These are phyloP conservation scores for Sitta europaea DNA, from an alignment of 2,113 vertebrate species.

Conservation along the genomic window DNA sequence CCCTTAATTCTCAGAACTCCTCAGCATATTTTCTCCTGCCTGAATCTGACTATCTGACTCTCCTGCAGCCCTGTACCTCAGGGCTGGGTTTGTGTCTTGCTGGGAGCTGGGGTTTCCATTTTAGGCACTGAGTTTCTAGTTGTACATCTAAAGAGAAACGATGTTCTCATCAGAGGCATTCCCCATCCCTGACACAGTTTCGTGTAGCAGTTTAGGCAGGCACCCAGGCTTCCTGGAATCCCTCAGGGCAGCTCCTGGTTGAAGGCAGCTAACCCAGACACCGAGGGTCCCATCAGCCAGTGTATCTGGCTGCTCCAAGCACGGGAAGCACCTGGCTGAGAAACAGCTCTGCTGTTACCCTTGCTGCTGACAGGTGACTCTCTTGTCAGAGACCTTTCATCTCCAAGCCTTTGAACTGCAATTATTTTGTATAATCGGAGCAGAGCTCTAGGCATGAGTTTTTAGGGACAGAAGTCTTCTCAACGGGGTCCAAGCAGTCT, in stretches of 20 bases:
- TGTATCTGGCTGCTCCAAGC: background rate
- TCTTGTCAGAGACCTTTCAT: background rate
- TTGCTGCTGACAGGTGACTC: background rate
- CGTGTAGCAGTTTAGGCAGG: background rate
- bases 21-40: background rate
- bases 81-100: background rate
- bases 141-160: background rate
- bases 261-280: background rate
- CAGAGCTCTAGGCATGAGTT: background rate
- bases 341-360: background rate
- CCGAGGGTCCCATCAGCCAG: background rate
- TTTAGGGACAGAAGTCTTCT: background rate
- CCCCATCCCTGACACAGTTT: background rate
- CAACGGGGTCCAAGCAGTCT: background rate
- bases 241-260: background rate
- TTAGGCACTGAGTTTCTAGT: background rate
- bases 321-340: background rate
- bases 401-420: background rate
- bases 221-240: background rate
- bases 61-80: background rate
- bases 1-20: background rate
- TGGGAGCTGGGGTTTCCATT: background rate
- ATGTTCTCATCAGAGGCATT: background rate
- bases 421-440: background rate
- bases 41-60: background rate